Percentiles rank a stretch among this genome's conserved stretches.
phyloP scores from a whole-genome alignment of 2,888 invertebrate genomes.

The Beris chalybata region DNA sequence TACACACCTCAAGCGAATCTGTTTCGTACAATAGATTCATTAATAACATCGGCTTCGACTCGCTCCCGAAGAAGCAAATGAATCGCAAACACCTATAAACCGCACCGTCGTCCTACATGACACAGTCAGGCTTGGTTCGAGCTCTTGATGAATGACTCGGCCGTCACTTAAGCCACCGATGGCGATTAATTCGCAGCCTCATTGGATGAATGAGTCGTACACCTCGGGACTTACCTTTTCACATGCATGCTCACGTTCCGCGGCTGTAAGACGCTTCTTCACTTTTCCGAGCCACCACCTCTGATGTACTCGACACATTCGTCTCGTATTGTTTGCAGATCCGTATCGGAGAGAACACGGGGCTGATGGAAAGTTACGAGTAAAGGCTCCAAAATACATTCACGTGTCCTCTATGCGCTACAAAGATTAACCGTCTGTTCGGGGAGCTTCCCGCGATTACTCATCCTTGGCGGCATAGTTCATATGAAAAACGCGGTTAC shows the following conservation, averaged over 20 bases:
- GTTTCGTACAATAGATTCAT: too few species aligned
- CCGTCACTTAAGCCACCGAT: conserved; percentile 37
- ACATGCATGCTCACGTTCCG: conserved; percentile 28
- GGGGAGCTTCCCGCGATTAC: neutral
- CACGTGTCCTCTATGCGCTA: conserved; percentile 9
- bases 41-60: too few species aligned
- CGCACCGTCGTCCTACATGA: too few species aligned
- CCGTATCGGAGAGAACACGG: conserved; percentile 12
- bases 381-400: conserved; percentile 17
- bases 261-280: conserved; percentile 23
- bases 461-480: neutral
- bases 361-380: conserved; percentile 29
- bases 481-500: too few species aligned
- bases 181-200: conserved; percentile 33
- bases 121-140: neutral
- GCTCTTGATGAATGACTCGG: conserved; percentile 27
- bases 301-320: conserved; percentile 26
- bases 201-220: conserved; percentile 25
- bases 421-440: conserved; percentile 19
- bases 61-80: too few species aligned
- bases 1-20: too few species aligned
- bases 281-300: neutral
- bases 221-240: conserved; percentile 26
- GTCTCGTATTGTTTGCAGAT: conserved; percentile 31
- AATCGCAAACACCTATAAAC: too few species aligned